Base-by-base conservation (phyloP, 2,113 vertebrate genomes). In the Indicator maculatus region DNA sequence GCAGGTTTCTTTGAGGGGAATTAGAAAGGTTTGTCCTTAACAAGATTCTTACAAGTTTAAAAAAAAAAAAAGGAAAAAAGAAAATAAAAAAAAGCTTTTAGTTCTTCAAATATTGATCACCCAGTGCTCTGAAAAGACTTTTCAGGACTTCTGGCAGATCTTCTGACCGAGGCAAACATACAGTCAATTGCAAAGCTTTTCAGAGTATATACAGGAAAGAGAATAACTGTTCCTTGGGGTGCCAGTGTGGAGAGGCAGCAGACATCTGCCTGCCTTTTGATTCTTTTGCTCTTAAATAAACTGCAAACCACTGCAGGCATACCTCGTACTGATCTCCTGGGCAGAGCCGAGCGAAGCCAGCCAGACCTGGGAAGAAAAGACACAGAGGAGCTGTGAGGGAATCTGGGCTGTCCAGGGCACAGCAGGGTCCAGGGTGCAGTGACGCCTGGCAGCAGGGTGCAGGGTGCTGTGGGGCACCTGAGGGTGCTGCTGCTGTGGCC, bases 301-400 rank as follows among this genome's bases (percentile, higher is more conserved):
- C 15, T 16, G 3, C 28, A 72, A 89, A 66, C 5, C 2, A 6
- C 41, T 1, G 1, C 27, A 58, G 30, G 95, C 98, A 60, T 95
- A 98, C 99, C 97, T 99, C 99, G 2, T 99, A 99, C 21, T 99
- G 99, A 96, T 99, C 99, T 91, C 99, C 99, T 2, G 99, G 99
- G 97, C 99, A 99, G 86, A 99, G 98, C 59, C 99, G 97, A 28
- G 99, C 99, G 64, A 99, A 99, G 33, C 99, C 99, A 91, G 99
- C 99, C 97, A 99, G 98, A 97, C 99, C 99, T 99, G 95, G 24
- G 66, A 76, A 84, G 12, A 72, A 96, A 93, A 79, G 44, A 94
- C 31, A 84, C 0, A 3, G 55, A 67, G 50, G 1, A 21, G 58
- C n/a, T 82, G 88, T 21, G 21, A 18, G 78, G 59, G 45, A 3